phyloP scores from a whole-genome alignment of 2,113 vertebrate genomes.

The Rynchops niger region DNA sequence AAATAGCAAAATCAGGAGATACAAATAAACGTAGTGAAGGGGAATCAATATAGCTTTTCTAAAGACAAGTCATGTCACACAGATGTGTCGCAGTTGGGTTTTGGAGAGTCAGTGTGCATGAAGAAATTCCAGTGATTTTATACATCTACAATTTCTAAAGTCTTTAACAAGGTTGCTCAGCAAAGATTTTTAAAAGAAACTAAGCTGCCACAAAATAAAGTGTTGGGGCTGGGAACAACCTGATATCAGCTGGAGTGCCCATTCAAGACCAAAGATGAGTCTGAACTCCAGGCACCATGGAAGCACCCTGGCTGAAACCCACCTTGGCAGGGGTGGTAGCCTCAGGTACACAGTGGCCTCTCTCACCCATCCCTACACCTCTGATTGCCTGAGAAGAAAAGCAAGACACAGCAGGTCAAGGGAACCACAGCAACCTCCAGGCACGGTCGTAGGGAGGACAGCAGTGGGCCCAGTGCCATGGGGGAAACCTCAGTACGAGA shows the following conservation, averaged over 20 bases:
- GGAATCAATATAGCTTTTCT: not conserved
- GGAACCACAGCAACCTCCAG: not conserved
- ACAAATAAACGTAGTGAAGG: not conserved
- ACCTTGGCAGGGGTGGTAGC: not conserved
- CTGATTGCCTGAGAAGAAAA: not conserved
- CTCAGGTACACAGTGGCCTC: not conserved
- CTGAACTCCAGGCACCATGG: not conserved
- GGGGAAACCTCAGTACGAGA: not conserved
- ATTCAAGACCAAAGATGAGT: not conserved
- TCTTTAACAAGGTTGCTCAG: not conserved
- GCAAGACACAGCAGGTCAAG: not conserved
- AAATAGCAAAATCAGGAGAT: not conserved
- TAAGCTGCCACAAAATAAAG: not conserved
- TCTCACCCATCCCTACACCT: not conserved
- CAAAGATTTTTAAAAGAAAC: not conserved
- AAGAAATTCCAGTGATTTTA: not conserved
- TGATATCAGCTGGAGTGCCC: too few relatives aligned
- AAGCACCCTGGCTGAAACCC: not conserved
- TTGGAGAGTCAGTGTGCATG: not conserved
- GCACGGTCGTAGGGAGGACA: not conserved
- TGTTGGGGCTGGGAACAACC: rapidly evolving
- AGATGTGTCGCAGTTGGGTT: not conserved
- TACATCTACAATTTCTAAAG: not conserved
- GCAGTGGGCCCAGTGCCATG: not conserved
- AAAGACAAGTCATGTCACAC: not conserved